phyloP scores from a whole-genome alignment of 2,113 vertebrate genomes.

The Hippocampus comes region DNA sequence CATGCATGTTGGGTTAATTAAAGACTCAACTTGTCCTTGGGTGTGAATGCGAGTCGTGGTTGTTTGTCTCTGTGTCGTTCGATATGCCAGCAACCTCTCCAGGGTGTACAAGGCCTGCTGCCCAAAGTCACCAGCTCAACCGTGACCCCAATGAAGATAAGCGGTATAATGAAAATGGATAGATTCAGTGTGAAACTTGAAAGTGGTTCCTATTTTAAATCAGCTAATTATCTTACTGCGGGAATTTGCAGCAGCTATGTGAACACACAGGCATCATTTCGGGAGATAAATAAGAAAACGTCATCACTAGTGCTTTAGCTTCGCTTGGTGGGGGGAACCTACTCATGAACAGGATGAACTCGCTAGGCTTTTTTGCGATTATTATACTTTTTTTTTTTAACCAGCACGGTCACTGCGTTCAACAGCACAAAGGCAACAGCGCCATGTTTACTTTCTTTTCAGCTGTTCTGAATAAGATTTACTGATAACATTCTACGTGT shows the following conservation, averaged over 20 bases:
- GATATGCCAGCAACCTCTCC: too few species aligned
- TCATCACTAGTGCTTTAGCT: neutral
- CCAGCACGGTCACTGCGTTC: neutral
- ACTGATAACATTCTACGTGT: constrained; percentile 28
- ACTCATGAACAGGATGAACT: neutral
- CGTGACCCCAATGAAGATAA: neutral
- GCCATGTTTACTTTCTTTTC: constrained; percentile 37
- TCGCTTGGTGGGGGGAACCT: neutral
- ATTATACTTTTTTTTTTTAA: neutral
- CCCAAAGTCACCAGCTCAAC: too few species aligned
- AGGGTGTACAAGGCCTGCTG: too few species aligned
- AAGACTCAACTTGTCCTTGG: too few species aligned
- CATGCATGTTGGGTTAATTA: too few species aligned
- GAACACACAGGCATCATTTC: neutral
- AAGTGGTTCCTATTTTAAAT: neutral
- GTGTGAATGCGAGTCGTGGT: too few species aligned
- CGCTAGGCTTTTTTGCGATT: neutral
- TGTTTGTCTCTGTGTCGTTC: too few species aligned
- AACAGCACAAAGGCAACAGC: constrained; percentile 16
- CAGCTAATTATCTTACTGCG: neutral
- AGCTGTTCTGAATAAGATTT: constrained; percentile 27
- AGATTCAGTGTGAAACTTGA: neutral
- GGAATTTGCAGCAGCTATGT: neutral
- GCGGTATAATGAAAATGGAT: neutral
- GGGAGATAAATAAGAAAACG: neutral